Conservation (phyloP, 2,113 vertebrate species). For the Anser brachyrhynchus region DNA sequence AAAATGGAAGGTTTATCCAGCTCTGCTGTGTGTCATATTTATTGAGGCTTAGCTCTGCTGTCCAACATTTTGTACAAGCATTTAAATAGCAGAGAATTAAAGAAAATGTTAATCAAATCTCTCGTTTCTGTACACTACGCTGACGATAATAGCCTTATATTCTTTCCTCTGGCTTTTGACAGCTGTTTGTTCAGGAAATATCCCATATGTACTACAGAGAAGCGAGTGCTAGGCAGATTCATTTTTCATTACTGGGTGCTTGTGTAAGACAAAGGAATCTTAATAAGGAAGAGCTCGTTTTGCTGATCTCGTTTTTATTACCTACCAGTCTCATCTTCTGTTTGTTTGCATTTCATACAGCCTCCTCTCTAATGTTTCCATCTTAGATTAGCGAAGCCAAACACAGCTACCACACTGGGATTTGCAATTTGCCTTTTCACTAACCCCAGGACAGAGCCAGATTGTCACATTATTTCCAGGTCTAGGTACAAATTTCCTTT, state of each 20-base stretch:
- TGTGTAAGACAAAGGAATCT: constrained; percentile 57
- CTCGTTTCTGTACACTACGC: background rate
- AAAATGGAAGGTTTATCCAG: background rate
- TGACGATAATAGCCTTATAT: background rate
- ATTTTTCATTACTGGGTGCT: constrained; percentile 51
- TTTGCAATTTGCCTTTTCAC: background rate
- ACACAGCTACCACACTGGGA: background rate
- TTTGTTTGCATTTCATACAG: constrained; percentile 35
- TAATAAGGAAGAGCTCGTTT: constrained; percentile 46
- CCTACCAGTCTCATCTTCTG: background rate
- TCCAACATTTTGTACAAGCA: background rate
- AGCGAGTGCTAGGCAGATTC: background rate
- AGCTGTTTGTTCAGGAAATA: constrained; percentile 62
- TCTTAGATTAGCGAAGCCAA: background rate
- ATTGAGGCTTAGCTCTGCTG: background rate
- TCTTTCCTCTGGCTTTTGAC: constrained; percentile 25
- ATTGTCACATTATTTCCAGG: background rate
- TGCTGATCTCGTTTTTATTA: constrained; percentile 55
- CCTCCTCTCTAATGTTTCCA: background rate
- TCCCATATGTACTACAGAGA: background rate
- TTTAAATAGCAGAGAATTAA: constrained; percentile 22
- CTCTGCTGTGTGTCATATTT: background rate
- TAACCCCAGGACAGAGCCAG: background rate
- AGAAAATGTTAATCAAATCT: constrained; percentile 15
- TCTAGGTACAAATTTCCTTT: background rate